Base-by-base conservation (phyloP, 2,113 vertebrate genomes). In the Gnathochromis pfefferi region DNA sequence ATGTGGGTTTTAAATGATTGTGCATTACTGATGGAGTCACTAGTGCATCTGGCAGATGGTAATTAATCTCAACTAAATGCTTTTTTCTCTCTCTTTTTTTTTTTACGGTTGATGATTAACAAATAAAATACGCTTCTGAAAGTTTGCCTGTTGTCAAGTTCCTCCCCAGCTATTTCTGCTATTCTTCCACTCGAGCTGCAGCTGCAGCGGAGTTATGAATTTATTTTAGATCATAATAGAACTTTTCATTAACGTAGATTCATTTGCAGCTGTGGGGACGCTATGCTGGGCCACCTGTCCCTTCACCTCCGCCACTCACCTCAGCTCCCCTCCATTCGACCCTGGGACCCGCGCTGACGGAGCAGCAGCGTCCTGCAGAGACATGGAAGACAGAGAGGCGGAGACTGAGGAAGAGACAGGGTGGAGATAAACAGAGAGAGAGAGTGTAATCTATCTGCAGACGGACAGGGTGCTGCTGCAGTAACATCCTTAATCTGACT, bases 401-500 rank as follows among this genome's bases (percentile, higher is more conserved):
- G 60, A 83, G 63, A 86, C 53, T 4, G 58, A 88, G 84, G 60
- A 80, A 17, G 80, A 90, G 88, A 81, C 78, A 55, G 90, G 86
- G 57, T 38, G 78, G 53, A 86, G 88, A 91, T 93, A 93, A 92
- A 93, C 82, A 75, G 35, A 83, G 86, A 81, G 81, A 75, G 78
- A 80, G 81, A 45, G 70, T 90, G 89, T 91, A 93, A 95, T 91
- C 86, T 89, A 90, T 92, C 90, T 91, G 91, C 91, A 87, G 93
- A 86, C 82, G 89, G 90, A 92, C 94, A 95, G 86, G 90, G 89
- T 85, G 90, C 92, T 84, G 92, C 89, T 83, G 93, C 92, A 90
- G 87, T 88, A 92, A 91, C 89, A 91, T 91, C 91, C 89, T 91
- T 91, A 94, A 95, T 94, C 91, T 90, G 94, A 93, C 87, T 87